These are phyloP conservation scores for Mycteria americana DNA, from an alignment of 2,797 vertebrate species.

Conservation along the genomic window DNA sequence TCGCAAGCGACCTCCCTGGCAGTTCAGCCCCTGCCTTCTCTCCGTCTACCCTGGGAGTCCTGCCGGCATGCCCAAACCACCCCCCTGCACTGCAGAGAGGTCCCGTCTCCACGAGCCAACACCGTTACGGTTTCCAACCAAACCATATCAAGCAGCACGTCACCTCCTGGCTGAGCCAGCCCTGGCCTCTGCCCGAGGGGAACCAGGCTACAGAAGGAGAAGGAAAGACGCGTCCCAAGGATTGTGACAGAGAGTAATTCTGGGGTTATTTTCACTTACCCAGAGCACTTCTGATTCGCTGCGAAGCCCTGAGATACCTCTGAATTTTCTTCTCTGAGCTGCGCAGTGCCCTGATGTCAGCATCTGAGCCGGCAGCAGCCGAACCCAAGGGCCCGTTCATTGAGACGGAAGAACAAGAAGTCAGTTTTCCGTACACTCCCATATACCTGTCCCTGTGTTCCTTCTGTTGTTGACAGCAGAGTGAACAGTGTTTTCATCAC, in stretches of 20 bases:
- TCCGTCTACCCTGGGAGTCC: neutral
- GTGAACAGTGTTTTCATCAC: neutral
- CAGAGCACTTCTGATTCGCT: neutral
- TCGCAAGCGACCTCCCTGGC: too few relatives aligned
- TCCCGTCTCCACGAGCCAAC: neutral
- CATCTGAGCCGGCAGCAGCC: neutral
- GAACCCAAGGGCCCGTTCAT: neutral
- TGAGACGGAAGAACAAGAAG: neutral
- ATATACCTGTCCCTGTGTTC: neutral
- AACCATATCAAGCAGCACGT: neutral
- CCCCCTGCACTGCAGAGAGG: neutral
- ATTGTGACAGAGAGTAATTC: neutral
- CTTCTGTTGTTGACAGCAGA: neutral
- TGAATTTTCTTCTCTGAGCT: neutral
- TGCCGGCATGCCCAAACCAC: neutral
- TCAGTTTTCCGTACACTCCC: rapidly evolving
- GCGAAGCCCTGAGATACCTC: neutral
- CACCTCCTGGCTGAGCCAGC: neutral
- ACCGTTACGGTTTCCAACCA: neutral
- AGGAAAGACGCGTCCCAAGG: neutral
- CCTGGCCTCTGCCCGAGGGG: neutral
- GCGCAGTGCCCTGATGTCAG: neutral
- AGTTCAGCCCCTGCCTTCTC: neutral
- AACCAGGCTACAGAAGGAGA: neutral
- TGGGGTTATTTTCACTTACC: neutral